Evolutionary conservation across 2,888 invertebrate genomes (phyloP).

Genomic region (Cancer borealis): DNA sequence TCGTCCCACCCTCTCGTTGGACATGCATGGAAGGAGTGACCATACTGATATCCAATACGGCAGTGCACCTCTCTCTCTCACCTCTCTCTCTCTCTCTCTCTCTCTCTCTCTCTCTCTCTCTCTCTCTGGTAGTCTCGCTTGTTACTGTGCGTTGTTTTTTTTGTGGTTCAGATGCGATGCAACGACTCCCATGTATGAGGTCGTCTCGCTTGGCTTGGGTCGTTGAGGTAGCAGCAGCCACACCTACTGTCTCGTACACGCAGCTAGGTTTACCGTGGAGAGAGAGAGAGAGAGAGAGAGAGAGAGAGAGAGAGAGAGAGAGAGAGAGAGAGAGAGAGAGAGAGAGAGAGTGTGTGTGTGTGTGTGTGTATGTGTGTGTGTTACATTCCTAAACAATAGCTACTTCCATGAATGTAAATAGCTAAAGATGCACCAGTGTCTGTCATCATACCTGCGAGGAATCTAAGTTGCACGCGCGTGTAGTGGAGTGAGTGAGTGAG

Average conservation of each 20-base stretch:
- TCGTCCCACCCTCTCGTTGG: not conserved
- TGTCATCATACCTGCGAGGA: not conserved
- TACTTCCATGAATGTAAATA: not conserved
- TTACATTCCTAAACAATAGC: not conserved
- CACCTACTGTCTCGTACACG: no score
- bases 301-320: constrained; percentile 20
- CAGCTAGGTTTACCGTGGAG: no score
- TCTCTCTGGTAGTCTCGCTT: not conserved
- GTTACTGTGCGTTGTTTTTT: not conserved
- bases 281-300: not conserved
- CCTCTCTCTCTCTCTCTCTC: constrained; percentile 17
- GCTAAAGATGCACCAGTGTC: not conserved
- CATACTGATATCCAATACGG: not conserved
- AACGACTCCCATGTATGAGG: no score
- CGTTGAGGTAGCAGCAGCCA: no score
- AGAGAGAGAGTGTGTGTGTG: not conserved
- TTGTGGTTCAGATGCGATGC: not conserved
- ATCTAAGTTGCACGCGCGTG: not conserved
- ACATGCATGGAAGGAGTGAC: constrained; percentile 16
- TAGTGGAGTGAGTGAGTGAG: not conserved
- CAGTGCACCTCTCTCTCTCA: not conserved
- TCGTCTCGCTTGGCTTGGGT: no score
- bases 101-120: constrained; percentile 40
- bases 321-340: not conserved
- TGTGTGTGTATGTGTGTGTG: no score